Evolutionary conservation across 2,113 vertebrate species (phyloP), one percentile per base, ranked within the genome.

Genomic region (Procapra przewalskii): DNA sequence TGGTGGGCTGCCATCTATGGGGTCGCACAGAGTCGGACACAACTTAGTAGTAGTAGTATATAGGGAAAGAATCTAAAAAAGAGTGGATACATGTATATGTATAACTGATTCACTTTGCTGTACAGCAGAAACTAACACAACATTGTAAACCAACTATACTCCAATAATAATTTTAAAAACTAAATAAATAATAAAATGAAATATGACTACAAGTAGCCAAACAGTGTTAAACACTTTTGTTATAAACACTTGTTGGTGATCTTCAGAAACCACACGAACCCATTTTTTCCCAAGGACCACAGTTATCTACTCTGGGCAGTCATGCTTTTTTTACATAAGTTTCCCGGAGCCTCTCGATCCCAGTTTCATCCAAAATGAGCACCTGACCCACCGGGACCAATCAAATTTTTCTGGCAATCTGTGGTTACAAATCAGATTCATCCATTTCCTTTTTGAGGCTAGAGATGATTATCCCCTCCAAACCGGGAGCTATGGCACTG

Each of bases 351-450:
- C 45, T 93, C 6, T 43, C 11, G 2, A 55, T 75, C 10, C 19
- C 50, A 52, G 4, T 64, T 77, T 64, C 40, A 64, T 33, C 33
- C 23, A 57, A 14, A 71, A 55, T 48, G 29, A 90, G 43, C 40
- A 88, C 48, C 23, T 50, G 80, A 83, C 27, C 43, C 60, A 94
- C 14, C 7, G 36, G 17, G 14, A 59, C 23, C 59, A 36, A 71
- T 62, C 31, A 48, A 15, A 84, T 54, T 64, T 77, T 52, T 57
- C 81, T 93, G n/a, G 71, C 40, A 90, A 52, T 17, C 67, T 40
- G 27, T 45, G 10, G 48, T 59, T 92, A 19, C 14, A 94, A 93
- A 81, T 64, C 52, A 83, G 25, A 89, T 62, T 87, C 52, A 71
- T 59, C 33, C n/a, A 50, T 77, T 81, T 54, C 31, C 14, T 55